Evolutionary conservation across 2,888 invertebrate species (phyloP).

Genomic region (Notodonta dromedarius): DNA sequence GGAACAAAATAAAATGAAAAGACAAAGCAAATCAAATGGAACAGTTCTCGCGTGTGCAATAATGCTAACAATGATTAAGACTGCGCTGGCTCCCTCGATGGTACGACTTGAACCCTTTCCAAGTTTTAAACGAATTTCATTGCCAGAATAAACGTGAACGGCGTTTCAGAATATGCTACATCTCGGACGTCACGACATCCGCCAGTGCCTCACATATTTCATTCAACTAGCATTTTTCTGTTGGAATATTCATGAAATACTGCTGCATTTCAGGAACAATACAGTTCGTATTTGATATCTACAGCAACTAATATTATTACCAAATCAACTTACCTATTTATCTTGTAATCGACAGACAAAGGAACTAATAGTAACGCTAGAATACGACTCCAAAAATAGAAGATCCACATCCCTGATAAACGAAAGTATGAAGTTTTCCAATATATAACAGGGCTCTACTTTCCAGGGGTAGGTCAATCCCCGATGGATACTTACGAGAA

Average conservation of each 20-base stretch:
- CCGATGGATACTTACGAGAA: slow-evolving; percentile 70
- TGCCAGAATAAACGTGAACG: slow-evolving; percentile 62
- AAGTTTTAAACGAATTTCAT: slow-evolving; percentile 75
- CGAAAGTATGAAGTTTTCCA: slow-evolving; percentile 60
- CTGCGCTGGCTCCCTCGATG: slow-evolving; percentile 52
- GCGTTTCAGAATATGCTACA: slow-evolving; percentile 49
- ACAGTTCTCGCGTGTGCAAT: slow-evolving; percentile 44
- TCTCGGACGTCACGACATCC: slow-evolving; percentile 55
- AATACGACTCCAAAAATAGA: slow-evolving; percentile 6
- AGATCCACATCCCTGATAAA: slow-evolving; percentile 44
- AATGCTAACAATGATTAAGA: slow-evolving; percentile 66
- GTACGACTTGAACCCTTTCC: slow-evolving; percentile 66
- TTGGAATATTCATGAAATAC: slow-evolving; percentile 48
- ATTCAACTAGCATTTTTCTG: slow-evolving; percentile 53
- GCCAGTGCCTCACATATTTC: slow-evolving; percentile 53
- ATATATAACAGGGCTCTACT: slow-evolving; percentile 63
- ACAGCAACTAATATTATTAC: too few relatives aligned
- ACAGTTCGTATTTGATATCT: too few relatives aligned
- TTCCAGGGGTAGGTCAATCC: slow-evolving; percentile 65
- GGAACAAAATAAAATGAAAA: background rate
- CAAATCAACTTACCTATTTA: too few relatives aligned
- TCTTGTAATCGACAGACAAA: background rate
- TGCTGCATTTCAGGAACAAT: background rate
- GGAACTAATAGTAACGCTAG: background rate
- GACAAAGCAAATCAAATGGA: slow-evolving; percentile 27